These are phyloP conservation scores for Rallus limicola DNA, from an alignment of 2,113 vertebrate genomes.

Conservation along the genomic window DNA sequence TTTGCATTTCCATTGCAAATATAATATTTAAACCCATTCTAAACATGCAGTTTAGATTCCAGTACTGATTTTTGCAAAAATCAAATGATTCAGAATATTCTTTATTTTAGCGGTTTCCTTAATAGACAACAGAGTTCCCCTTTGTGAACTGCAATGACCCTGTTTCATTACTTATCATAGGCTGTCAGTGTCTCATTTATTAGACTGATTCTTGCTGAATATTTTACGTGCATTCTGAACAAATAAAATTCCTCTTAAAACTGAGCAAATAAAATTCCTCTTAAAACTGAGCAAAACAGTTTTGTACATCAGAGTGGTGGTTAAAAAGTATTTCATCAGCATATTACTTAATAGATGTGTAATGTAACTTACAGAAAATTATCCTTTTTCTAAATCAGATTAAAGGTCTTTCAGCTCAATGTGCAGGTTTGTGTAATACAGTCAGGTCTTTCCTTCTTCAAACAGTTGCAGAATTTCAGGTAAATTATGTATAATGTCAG, in stretches of 20 bases:
- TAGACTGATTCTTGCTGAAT: background rate
- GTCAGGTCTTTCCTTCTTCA: background rate
- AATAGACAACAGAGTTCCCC: background rate
- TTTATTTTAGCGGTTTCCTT: background rate
- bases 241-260: too few relatives aligned
- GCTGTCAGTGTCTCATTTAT: background rate
- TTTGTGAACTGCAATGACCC: background rate
- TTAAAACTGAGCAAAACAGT: background rate
- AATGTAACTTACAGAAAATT: conserved; percentile 11
- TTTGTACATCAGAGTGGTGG: background rate
- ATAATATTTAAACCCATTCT: background rate
- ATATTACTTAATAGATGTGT: background rate
- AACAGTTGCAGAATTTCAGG: background rate
- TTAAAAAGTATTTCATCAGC: background rate
- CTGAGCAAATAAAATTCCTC: background rate
- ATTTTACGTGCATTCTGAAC: background rate
- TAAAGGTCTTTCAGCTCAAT: background rate
- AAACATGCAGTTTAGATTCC: background rate
- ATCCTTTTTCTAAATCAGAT: background rate
- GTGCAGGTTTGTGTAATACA: background rate
- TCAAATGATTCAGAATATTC: background rate
- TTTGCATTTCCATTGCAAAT: background rate
- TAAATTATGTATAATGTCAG: background rate
- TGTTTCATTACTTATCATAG: background rate
- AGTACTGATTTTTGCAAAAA: background rate